Base-by-base conservation (phyloP, 2,888 invertebrate species). In the Gnatocerus cornutus region DNA sequence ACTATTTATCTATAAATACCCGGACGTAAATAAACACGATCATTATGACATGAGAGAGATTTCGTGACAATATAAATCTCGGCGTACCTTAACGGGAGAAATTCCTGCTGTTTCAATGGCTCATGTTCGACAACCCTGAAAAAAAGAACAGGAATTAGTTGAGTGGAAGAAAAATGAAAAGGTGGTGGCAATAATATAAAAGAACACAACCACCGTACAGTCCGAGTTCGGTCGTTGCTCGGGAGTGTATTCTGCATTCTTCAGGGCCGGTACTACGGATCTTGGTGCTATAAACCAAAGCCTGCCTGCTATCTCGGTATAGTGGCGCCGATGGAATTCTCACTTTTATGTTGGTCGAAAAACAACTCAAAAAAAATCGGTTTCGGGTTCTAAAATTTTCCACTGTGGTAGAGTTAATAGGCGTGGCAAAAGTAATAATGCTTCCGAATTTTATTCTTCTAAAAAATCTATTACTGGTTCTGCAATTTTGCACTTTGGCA, bases 191-290 rank as follows among this genome's bases (percentile, higher is more conserved):
- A 50, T 39, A 68, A 63, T 46, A 56, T 63, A 50, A 52, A 61
- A 43, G 27, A 61, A 37, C 52, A 10, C 27, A 58, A 64, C 69
- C 69, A 65, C 55, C 69, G 69, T 69, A 69, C 69, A 69, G 58
- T 69, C 69, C 58, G 21, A 37, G 21, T 48, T 14, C 33, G 12
- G 27, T 30, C 39, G 12, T 45, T 53, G 61, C 4, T 68, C 65
- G 69, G 71, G 79, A 79, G 73, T 80, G 80, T 80, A 80, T 77
- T 79, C 80, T 75, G 76, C 80, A 80, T 80, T 80, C 80, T 80
- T 79, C 68, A 69, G 76, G 74, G 76, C 77, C 79, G 78, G 77
- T 79, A 78, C 79, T 70, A 72, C 66, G 33, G 75, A 73, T 71
- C 74, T 73, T 73, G 77, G 76, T 78, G 75, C 80, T 75, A 78